phyloP scores from a whole-genome alignment of 2,797 vertebrate genomes.

The Arctocebus calabarensis region DNA sequence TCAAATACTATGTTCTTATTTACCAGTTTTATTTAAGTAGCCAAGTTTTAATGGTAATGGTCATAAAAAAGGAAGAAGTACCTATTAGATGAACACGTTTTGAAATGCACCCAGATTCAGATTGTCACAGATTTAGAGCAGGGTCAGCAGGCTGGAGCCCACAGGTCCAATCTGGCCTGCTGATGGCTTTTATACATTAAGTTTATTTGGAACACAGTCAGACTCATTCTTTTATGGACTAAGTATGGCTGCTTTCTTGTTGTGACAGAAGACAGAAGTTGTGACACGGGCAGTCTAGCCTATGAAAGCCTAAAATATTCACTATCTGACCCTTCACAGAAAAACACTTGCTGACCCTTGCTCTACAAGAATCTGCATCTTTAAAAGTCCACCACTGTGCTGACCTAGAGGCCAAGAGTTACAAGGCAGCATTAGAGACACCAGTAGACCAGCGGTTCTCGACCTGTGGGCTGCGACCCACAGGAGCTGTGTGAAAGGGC shows the following conservation, averaged over 20 bases:
- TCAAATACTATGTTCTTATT: background rate
- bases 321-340: conserved; percentile 30
- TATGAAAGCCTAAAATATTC: conserved; percentile 55
- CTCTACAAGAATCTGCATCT: conserved; percentile 31
- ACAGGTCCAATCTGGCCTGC: background rate
- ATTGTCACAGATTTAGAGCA: conserved; percentile 19
- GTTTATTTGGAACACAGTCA: conserved; percentile 25
- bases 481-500: no score
- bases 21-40: background rate
- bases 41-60: background rate
- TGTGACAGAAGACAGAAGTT: conserved; percentile 11
- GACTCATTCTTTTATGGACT: background rate
- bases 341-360: conserved; percentile 33
- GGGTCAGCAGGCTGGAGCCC: background rate
- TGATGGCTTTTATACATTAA: conserved; percentile 41
- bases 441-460: background rate
- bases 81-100: conserved; percentile 4
- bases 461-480: no score
- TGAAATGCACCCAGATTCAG: conserved; percentile 2
- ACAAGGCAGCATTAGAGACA: background rate
- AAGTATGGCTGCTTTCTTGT: conserved; percentile 36
- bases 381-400: conserved; percentile 44
- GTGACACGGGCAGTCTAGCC: conserved; percentile 9
- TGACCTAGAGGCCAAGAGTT: background rate
- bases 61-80: conserved; percentile 23